Percentiles rank a stretch among this genome's conserved stretches.
phyloP scores from a whole-genome alignment of 2,888 invertebrate genomes.

The Salpingus planirostris region DNA sequence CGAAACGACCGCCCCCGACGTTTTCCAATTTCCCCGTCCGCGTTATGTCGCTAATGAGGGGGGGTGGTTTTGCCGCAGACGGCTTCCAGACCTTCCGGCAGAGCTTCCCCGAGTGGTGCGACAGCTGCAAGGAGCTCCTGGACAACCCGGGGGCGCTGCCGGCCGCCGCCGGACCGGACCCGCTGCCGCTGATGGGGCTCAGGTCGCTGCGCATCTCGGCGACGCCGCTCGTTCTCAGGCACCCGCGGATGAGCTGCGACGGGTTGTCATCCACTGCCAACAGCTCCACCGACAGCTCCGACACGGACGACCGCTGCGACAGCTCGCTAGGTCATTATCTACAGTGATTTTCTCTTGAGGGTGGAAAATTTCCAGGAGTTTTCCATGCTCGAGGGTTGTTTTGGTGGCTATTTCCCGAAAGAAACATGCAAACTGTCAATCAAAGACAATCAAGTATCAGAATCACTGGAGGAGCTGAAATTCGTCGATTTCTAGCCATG shows the following conservation, averaged over 20 bases:
- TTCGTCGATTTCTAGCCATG: too few species aligned
- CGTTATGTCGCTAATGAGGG: too few species aligned
- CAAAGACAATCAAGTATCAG: too few species aligned
- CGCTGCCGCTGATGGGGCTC: slow-evolving; percentile 37
- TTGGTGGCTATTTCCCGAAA: too few species aligned
- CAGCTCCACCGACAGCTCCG: slow-evolving; percentile 41
- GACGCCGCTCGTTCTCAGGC: slow-evolving; percentile 26
- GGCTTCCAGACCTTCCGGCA: slow-evolving; percentile 78
- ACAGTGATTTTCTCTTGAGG: too few species aligned
- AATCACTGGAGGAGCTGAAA: too few species aligned
- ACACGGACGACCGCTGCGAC: slow-evolving; percentile 43
- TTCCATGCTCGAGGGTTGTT: too few species aligned
- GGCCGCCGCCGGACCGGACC: slow-evolving; percentile 29
- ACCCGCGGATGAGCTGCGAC: slow-evolving; percentile 35
- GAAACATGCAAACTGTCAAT: too few species aligned
- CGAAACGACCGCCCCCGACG: too few species aligned
- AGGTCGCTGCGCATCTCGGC: slow-evolving; percentile 38
- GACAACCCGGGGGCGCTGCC: slow-evolving; percentile 27
- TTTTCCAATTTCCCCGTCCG: too few species aligned
- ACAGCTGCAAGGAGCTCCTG: slow-evolving; percentile 56
- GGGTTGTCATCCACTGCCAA: slow-evolving; percentile 38
- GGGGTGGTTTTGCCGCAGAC: too few species aligned
- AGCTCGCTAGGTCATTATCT: slow-evolving; percentile 39
- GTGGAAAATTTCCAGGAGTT: too few species aligned
- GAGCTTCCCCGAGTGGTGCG: slow-evolving; percentile 87